Evolutionary conservation across 2,113 vertebrate genomes (phyloP).

Genomic region (Anas platyrhynchos): DNA sequence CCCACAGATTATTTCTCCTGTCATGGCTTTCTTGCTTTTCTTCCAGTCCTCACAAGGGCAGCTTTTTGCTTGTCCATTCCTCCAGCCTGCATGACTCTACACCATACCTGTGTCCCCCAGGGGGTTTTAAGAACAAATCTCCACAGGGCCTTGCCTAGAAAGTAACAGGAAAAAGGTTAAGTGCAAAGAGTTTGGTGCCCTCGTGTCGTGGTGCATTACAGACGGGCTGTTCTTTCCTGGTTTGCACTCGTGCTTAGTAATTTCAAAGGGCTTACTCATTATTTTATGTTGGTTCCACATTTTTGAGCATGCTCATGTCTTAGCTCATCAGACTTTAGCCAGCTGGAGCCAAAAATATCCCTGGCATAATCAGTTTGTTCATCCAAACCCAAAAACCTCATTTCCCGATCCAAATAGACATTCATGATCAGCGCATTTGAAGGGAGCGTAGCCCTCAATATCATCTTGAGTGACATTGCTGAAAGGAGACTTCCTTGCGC

Average conservation of each 20-base stretch:
- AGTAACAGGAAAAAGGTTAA: background rate
- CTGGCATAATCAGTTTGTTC: slow-evolving; percentile 28
- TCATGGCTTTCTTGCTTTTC: background rate
- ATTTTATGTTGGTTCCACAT: slow-evolving; percentile 43
- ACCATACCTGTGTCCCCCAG: background rate
- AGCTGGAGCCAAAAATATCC: slow-evolving; percentile 55
- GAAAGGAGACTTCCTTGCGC: slow-evolving; percentile 7
- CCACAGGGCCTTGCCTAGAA: background rate
- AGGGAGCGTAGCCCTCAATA: background rate
- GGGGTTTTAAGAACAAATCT: background rate
- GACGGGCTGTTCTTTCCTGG: slow-evolving; percentile 13
- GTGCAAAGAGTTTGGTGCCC: background rate
- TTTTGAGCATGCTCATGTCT: background rate
- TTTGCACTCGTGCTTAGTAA: background rate
- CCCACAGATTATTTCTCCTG: background rate
- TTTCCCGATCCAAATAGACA: slow-evolving; percentile 27
- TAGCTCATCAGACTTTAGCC: slow-evolving; percentile 51
- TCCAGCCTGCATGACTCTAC: background rate
- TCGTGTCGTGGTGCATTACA: background rate
- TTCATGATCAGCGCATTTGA: slow-evolving; percentile 11
- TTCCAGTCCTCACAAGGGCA: background rate
- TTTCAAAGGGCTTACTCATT: slow-evolving; percentile 56
- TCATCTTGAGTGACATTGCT: slow-evolving; percentile 16
- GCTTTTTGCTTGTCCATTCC: background rate
- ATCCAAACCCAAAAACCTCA: slow-evolving; percentile 30